These are phyloP conservation scores for Trypoxylon attenuatum DNA, from an alignment of 2,888 invertebrate genomes.

Conservation along the genomic window DNA sequence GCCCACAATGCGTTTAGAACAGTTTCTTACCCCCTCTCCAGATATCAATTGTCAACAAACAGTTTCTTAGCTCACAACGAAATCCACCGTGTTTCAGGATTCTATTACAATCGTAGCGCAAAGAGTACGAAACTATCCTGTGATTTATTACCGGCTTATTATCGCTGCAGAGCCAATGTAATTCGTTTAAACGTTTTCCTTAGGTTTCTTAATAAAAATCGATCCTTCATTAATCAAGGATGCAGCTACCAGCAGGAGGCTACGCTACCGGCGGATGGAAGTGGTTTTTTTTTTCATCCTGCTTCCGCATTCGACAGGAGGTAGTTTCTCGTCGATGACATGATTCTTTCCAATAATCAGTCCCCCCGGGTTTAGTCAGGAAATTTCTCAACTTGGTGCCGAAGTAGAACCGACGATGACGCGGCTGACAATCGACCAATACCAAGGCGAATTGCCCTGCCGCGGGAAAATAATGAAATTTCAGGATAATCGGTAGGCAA, in stretches of 20 bases:
- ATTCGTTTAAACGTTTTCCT: slow-evolving; percentile 1
- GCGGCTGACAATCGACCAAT: slow-evolving; percentile 25
- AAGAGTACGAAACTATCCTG: too few species aligned
- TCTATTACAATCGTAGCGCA: too few species aligned
- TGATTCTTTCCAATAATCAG: slow-evolving; percentile 41
- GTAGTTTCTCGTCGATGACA: slow-evolving; percentile 20
- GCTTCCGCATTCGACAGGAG: background rate
- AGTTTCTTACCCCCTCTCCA: background rate
- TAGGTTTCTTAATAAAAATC: slow-evolving; percentile 7
- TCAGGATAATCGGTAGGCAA: slow-evolving; percentile 71
- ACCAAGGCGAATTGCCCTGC: slow-evolving; percentile 19
- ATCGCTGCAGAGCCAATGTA: background rate
- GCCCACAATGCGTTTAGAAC: background rate
- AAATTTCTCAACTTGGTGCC: slow-evolving; percentile 35
- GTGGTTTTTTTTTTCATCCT: background rate
- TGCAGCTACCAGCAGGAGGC: background rate
- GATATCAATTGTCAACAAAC: background rate
- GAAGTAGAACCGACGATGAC: slow-evolving; percentile 13
- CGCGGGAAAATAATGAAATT: slow-evolving; percentile 72
- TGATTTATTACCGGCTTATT: background rate
- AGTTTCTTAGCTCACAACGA: too few species aligned
- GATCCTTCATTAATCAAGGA: slow-evolving; percentile 2
- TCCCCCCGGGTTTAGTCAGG: slow-evolving; percentile 19
- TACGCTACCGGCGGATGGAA: background rate
- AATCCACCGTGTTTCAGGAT: too few species aligned